Base-by-base conservation (phyloP, 2,113 vertebrate species). In the Puma concolor region DNA sequence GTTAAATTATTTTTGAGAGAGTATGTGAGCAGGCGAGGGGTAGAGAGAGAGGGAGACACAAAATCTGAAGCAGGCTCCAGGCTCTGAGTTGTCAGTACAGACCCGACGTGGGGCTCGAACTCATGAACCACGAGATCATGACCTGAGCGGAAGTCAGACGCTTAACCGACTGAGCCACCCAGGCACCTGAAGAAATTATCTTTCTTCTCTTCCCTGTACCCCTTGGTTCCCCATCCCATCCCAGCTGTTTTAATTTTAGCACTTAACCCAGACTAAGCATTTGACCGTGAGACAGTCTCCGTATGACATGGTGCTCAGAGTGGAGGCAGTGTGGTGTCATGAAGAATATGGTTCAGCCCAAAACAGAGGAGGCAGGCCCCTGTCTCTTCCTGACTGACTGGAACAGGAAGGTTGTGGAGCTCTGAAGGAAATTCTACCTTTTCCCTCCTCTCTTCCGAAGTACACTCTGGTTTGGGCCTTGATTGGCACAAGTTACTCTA, bases 261-360 rank as follows among this genome's bases (percentile, higher is more conserved):
- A 52, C 4, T 7, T 21, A 52, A 87, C 93, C 64, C 63, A 21
- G 48, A 80, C 27, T 50, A 60, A 91, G 74, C 12, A 14, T 91
- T 86, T 25, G 38, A 36, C 33, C 33, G 0, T 76, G 54, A 38
- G 31, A 38, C 19, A 0, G 23, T 4, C 60, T 71, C 23, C 5
- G 0, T 41, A 1, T 2, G 14, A 19, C 4, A 0, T 0, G 10
- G 67, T 33, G 8, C 36, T 88, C 5, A 31, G 36, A 38, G 33
- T 21, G 27, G 17, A 60, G 8, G 57, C 50, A 29, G 17, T 13
- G 19, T 67, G 27, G 17, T 54, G 31, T 16, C 52, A 5, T 72
- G 72, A 67, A 67, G 21, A 71, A 69, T 33, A 31, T 4, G 36
- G 16, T 71, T 88, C 69, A 4, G 8, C 1, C 4, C 2, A 82